A percentile compares a stretch with the other conserved stretches of the same genome.
Evolutionary conservation across 2,888 invertebrate species (phyloP).

Genomic region (Xestia xanthographa): DNA sequence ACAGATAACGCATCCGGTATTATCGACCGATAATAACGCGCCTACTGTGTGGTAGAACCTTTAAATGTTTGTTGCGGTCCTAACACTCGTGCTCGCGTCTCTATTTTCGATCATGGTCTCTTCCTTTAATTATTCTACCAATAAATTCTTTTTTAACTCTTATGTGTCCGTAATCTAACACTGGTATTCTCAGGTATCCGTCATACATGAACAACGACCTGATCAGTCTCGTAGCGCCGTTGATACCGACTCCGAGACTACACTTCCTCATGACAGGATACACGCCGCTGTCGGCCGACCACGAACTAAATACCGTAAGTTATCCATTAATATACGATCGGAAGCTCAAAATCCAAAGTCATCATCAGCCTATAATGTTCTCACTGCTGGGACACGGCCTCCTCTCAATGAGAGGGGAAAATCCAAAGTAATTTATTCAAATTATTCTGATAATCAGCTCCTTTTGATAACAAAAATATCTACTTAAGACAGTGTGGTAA

Average conservation of each 20-base stretch:
- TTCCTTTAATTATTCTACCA: neutral
- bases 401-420: no score
- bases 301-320: constrained; percentile 93
- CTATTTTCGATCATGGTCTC: neutral
- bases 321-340: neutral
- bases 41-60: no score
- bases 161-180: neutral
- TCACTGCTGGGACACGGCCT: no score
- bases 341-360: neutral
- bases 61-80: neutral
- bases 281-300: constrained; percentile 98
- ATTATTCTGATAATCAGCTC: neutral
- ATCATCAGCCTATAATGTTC: no score
- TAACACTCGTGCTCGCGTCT: neutral
- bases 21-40: no score
- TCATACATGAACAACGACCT: constrained; percentile 99
- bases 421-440: neutral
- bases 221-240: constrained; percentile 97
- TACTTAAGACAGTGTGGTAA: no score
- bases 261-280: constrained; percentile 99
- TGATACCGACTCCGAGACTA: constrained; percentile 99
- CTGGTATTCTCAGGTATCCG: constrained; percentile 92
- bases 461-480: neutral
- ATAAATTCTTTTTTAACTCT: neutral
- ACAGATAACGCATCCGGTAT: no score